Evolutionary conservation across 2,888 invertebrate genomes (phyloP).

Genomic region (Brachylomia viminalis): DNA sequence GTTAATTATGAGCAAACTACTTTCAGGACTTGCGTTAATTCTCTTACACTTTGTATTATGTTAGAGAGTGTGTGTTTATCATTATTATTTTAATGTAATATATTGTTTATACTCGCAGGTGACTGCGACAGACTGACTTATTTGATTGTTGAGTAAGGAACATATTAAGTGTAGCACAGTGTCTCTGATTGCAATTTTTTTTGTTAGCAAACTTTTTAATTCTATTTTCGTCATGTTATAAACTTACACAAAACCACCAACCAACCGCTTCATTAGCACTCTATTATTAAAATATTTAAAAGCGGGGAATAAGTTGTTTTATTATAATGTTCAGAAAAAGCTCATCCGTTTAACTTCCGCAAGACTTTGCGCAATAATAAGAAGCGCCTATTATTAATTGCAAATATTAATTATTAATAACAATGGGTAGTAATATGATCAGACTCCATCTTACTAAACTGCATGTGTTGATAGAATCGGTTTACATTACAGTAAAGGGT

Average conservation of each 20-base stretch:
- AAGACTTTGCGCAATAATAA: background rate
- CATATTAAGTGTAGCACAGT: background rate
- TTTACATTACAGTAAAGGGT: slow-evolving; percentile 52
- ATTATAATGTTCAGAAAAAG: background rate
- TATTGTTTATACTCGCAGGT: background rate
- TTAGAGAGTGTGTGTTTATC: no score
- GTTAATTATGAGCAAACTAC: no score
- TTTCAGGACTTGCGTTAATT: no score
- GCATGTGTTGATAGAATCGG: slow-evolving; percentile 34
- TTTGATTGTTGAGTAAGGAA: background rate
- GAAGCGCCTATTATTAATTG: background rate
- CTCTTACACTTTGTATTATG: no score
- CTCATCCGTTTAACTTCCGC: background rate
- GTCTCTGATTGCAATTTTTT: background rate
- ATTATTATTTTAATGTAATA: no score
- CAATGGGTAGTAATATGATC: slow-evolving; percentile 16
- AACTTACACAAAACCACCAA: slow-evolving; percentile 27
- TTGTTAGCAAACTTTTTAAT: background rate
- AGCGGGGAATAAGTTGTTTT: background rate
- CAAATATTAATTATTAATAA: background rate
- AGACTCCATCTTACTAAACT: slow-evolving; percentile 8
- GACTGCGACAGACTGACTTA: background rate
- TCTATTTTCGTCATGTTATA: slow-evolving; percentile 22
- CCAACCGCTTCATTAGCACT: slow-evolving; percentile 19
- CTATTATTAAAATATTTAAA: background rate